Evolutionary conservation across 2,113 vertebrate genomes (phyloP).

Genomic region (sheep (Ovis aries)): DNA sequence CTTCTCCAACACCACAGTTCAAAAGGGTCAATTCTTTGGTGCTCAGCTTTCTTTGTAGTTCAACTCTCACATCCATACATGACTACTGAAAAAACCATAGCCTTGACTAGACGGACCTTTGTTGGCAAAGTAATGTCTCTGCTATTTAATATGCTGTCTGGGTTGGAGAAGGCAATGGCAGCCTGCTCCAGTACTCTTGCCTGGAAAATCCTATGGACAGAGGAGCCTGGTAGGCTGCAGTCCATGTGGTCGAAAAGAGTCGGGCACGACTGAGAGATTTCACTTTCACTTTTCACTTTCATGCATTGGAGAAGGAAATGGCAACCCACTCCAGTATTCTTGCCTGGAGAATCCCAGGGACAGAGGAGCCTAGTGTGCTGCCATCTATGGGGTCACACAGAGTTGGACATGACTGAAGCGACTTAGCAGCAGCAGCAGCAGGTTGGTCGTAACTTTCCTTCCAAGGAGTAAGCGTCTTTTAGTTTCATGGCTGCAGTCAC

Average conservation of each 20-base stretch:
- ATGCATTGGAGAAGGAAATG: too few relatives aligned
- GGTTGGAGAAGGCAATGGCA: neutral
- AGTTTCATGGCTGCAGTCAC: neutral
- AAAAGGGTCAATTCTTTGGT: neutral
- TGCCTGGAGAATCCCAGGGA: too few relatives aligned
- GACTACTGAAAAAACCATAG: neutral
- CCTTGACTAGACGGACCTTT: neutral
- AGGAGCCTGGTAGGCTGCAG: too few relatives aligned
- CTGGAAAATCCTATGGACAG: too few relatives aligned
- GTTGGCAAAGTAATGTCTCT: neutral
- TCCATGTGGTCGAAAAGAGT: too few relatives aligned
- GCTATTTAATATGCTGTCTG: neutral
- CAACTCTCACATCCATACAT: neutral
- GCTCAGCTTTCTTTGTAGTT: neutral
- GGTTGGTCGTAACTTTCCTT: neutral
- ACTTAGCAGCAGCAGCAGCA: too few relatives aligned
- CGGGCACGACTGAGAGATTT: accelerated
- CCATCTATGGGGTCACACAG: too few relatives aligned
- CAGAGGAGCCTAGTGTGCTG: too few relatives aligned
- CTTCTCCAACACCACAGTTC: neutral
- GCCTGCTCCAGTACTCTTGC: too few relatives aligned
- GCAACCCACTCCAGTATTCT: too few relatives aligned
- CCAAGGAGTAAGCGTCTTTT: neutral
- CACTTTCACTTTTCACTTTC: too few relatives aligned
- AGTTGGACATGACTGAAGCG: too few relatives aligned